Evolutionary conservation across 2,797 vertebrate species (phyloP).

Genomic region (Toxotes lorentzi): DNA sequence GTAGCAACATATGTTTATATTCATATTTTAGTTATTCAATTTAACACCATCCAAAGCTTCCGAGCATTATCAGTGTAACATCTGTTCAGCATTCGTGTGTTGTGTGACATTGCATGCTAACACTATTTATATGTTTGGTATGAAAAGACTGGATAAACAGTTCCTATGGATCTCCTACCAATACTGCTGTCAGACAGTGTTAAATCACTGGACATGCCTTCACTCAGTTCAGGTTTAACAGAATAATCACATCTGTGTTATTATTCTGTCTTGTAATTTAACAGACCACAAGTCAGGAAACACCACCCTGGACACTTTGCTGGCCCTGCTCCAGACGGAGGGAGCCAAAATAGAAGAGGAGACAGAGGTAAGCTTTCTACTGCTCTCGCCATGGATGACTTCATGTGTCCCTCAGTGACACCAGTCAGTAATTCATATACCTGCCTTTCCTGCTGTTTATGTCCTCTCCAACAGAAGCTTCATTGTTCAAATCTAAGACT

Average conservation of each 20-base stretch:
- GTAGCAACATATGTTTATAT: neutral
- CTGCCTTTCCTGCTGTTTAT: slow-evolving; percentile 21
- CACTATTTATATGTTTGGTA: neutral
- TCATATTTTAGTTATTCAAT: neutral
- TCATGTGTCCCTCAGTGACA: slow-evolving; percentile 17
- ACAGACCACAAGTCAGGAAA: slow-evolving; percentile 92
- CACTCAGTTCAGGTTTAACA: neutral
- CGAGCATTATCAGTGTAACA: neutral
- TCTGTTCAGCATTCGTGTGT: neutral
- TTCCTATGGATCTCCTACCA: neutral
- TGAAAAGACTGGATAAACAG: no score
- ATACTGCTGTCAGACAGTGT: neutral
- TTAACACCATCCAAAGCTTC: neutral
- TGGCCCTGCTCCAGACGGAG: slow-evolving; percentile 95
- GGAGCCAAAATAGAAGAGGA: slow-evolving; percentile 99
- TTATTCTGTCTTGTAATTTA: slow-evolving; percentile 37
- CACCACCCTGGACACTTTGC: slow-evolving; percentile 92
- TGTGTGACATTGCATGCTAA: neutral
- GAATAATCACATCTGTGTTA: slow-evolving; percentile 23
- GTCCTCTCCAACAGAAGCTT: slow-evolving; percentile 1
- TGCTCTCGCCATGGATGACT: slow-evolving; percentile 21
- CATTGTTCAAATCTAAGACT: slow-evolving; percentile 22
- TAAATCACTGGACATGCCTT: neutral
- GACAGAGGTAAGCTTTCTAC: slow-evolving; percentile 90
- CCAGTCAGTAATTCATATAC: slow-evolving; percentile 18